A percentile compares a stretch with the other conserved stretches of the same genome.
Evolutionary conservation across 1,140 invertebrate species (phyloP).

Genomic region (Caenorhabditis briggsae): DNA sequence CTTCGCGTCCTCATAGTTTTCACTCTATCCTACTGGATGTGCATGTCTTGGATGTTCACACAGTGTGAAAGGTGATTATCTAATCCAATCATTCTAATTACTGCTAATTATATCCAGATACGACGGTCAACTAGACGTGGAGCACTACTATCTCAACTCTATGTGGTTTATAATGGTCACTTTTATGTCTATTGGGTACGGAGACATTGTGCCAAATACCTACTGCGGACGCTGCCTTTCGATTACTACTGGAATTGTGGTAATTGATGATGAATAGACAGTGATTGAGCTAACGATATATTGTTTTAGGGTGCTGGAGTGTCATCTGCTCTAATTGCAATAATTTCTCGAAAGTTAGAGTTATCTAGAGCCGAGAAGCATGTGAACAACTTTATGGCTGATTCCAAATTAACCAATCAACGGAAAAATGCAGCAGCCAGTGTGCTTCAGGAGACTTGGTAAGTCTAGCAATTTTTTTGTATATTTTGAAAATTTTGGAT

Average conservation of each 20-base stretch:
- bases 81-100: no score
- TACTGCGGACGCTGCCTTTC: constrained; percentile 76
- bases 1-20: constrained; percentile 76
- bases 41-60: constrained; percentile 78
- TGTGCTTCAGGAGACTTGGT: constrained; percentile 81
- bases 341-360: constrained; percentile 78
- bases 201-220: constrained; percentile 74
- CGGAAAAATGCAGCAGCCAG: constrained; percentile 81
- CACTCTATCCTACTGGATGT: constrained; percentile 77
- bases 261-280: constrained; percentile 15
- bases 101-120: constrained; percentile 57
- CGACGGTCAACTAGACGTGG: constrained; percentile 70
- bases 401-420: constrained; percentile 78
- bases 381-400: constrained; percentile 78
- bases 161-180: constrained; percentile 81
- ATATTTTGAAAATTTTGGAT: no score
- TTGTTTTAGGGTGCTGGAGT: constrained; percentile 75
- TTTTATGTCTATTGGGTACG: constrained; percentile 78
- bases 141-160: constrained; percentile 80
- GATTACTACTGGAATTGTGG: constrained; percentile 77
- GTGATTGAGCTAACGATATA: not conserved
- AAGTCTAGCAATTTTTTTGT: not conserved
- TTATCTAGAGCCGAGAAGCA: constrained; percentile 77
- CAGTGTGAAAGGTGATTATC: constrained; percentile 71
- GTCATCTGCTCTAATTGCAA: constrained; percentile 77